phyloP scores from a whole-genome alignment of 1,140 invertebrate species.

The Atta colombica region DNA sequence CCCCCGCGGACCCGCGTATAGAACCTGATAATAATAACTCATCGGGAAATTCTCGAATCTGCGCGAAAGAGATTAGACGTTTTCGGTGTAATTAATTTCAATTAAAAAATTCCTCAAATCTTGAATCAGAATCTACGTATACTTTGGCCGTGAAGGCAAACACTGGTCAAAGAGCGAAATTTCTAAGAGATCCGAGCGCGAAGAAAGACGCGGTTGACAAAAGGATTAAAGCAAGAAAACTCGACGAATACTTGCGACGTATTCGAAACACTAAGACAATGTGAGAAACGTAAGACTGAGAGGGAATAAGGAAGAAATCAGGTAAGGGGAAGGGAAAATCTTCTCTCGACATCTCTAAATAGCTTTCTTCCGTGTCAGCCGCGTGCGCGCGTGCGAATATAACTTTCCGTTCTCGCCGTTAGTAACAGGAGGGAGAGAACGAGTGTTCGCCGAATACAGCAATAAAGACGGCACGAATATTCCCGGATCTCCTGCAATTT shows the following conservation, averaged over 20 bases:
- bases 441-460: conserved; percentile 18
- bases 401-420: conserved; percentile 32
- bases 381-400: conserved; percentile 32
- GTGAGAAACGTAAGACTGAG: conserved; percentile 2
- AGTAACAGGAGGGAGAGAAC: not conserved
- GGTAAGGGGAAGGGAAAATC: not conserved
- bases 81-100: conserved; percentile 14
- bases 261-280: conserved; percentile 44
- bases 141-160: not conserved
- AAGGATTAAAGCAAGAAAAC: conserved; percentile 43
- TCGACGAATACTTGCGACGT: not conserved
- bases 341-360: conserved; percentile 56
- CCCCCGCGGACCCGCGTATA: not conserved
- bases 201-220: conserved; percentile 24
- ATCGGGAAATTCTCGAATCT: not conserved
- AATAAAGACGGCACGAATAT: conserved; percentile 63
- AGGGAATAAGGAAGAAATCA: conserved; percentile 21
- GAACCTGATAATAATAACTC: conserved; percentile 17
- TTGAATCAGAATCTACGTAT: not conserved
- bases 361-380: conserved; percentile 49
- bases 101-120: not conserved
- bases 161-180: not conserved
- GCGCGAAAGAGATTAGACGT: not conserved
- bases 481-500: conserved; percentile 64
- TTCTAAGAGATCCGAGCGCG: not conserved